phyloP scores from a whole-genome alignment of 2,113 vertebrate genomes.

The Cichladusa arquata region DNA sequence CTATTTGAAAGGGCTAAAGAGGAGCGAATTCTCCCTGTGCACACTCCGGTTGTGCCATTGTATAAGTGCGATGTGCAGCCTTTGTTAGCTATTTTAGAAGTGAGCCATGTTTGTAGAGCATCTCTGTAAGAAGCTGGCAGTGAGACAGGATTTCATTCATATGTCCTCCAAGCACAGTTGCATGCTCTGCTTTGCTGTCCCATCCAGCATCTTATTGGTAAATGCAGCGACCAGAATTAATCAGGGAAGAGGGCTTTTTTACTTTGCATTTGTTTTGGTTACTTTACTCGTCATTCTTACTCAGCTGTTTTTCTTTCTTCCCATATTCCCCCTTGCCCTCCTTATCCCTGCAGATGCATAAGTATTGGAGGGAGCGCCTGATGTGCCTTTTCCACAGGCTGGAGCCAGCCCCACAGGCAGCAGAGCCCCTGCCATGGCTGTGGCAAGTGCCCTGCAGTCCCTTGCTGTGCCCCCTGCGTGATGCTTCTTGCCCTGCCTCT shows the following conservation, averaged over 20 bases:
- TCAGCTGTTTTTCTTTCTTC: neutral
- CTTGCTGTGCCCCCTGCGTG: neutral
- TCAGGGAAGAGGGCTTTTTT: neutral
- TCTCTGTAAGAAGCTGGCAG: neutral
- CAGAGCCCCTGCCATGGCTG: neutral
- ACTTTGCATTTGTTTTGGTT: neutral
- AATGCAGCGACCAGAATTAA: neutral
- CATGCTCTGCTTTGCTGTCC: neutral
- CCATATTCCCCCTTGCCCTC: neutral
- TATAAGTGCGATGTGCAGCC: fast-evolving
- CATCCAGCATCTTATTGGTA: neutral
- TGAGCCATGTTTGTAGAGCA: neutral
- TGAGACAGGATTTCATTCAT: neutral
- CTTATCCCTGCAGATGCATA: neutral
- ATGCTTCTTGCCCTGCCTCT: neutral
- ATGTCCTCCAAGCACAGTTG: neutral
- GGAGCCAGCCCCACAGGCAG: fast-evolving
- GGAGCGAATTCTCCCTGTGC: neutral
- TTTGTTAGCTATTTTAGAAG: neutral
- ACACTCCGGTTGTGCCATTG: fast-evolving
- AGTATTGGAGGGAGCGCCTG: neutral
- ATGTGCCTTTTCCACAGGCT: neutral
- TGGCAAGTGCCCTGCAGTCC: fast-evolving
- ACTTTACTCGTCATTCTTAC: neutral
- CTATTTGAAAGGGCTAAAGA: neutral